A percentile compares a stretch with the other conserved stretches of the same genome.
Evolutionary conservation across 2,797 vertebrate genomes (phyloP).

Genomic region (Gymnopithys bicolor): DNA sequence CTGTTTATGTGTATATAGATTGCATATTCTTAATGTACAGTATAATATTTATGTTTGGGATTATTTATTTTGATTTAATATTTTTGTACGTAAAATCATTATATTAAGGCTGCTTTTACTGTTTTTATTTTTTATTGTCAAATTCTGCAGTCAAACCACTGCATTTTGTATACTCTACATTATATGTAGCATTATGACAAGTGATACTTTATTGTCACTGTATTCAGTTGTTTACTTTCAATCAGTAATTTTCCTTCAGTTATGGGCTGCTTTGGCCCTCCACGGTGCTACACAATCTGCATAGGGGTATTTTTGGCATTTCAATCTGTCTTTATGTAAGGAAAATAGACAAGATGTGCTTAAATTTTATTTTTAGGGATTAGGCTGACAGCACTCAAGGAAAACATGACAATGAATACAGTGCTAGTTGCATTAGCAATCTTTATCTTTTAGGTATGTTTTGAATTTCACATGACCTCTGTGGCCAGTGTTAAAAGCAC

Average conservation of each 20-base stretch:
- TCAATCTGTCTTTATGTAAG: constrained; percentile 62
- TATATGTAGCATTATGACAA: constrained; percentile 82
- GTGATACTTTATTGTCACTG: constrained; percentile 81
- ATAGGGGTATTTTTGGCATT: constrained; percentile 75
- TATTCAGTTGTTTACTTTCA: constrained; percentile 82
- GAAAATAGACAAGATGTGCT: constrained; percentile 58
- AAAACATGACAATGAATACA: constrained; percentile 69
- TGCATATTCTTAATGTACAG: constrained; percentile 82
- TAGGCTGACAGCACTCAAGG: constrained; percentile 59
- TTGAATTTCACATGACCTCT: constrained; percentile 75
- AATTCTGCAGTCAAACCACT: constrained; percentile 79
- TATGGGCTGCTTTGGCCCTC: constrained; percentile 72
- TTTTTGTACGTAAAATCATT: constrained; percentile 85
- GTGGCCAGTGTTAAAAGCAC: constrained; percentile 59
- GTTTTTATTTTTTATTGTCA: constrained; percentile 67
- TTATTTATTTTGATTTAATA: constrained; percentile 89
- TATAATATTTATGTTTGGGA: constrained; percentile 87
- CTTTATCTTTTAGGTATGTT: constrained; percentile 64
- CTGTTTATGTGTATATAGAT: constrained; percentile 73
- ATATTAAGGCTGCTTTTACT: constrained; percentile 79
- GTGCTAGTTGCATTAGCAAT: constrained; percentile 66
- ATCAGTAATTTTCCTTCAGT: constrained; percentile 75
- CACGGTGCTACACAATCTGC: constrained; percentile 78
- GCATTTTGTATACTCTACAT: constrained; percentile 84
- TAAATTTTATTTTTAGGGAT: constrained; percentile 68